Percentiles rank a stretch among this genome's conserved stretches.
phyloP scores from a whole-genome alignment of 2,113 vertebrate genomes.

The Brachirus orientalis region DNA sequence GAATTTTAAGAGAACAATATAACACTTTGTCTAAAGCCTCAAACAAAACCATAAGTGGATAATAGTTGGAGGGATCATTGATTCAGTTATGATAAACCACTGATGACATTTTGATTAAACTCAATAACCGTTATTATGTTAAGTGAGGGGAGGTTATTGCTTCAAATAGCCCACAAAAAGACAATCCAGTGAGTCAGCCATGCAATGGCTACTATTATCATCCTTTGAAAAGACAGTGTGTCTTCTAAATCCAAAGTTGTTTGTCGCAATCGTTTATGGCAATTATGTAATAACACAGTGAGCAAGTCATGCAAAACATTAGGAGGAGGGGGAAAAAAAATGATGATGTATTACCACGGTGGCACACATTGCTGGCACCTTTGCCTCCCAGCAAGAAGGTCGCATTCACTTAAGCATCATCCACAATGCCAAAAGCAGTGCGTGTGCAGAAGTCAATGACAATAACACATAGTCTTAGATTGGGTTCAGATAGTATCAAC shows the following conservation, averaged over 20 bases:
- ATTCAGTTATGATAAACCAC: slow-evolving; percentile 35
- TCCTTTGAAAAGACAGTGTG: slow-evolving; percentile 37
- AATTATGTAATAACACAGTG: slow-evolving; percentile 16
- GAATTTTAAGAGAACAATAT: slow-evolving; percentile 36
- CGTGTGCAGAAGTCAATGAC: slow-evolving; percentile 48
- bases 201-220: slow-evolving; percentile 67
- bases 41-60: slow-evolving; percentile 43
- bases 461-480: slow-evolving; percentile 62
- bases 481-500: slow-evolving; percentile 52
- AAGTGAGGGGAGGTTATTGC: slow-evolving; percentile 64
- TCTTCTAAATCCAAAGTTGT: slow-evolving; percentile 43
- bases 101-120: slow-evolving; percentile 70
- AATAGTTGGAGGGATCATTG: slow-evolving; percentile 41
- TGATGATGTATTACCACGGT: neutral
- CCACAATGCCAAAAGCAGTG: slow-evolving; percentile 49
- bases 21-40: slow-evolving; percentile 29
- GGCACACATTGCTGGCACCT: neutral
- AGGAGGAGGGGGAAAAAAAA: neutral
- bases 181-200: slow-evolving; percentile 72
- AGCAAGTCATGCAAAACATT: slow-evolving; percentile 1
- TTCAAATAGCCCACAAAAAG: slow-evolving; percentile 66
- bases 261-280: neutral
- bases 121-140: slow-evolving; percentile 66
- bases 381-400: too few relatives aligned
- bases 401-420: slow-evolving; percentile 44